phyloP scores from a whole-genome alignment of 1,140 invertebrate species.

The Drosophila saltans region DNA sequence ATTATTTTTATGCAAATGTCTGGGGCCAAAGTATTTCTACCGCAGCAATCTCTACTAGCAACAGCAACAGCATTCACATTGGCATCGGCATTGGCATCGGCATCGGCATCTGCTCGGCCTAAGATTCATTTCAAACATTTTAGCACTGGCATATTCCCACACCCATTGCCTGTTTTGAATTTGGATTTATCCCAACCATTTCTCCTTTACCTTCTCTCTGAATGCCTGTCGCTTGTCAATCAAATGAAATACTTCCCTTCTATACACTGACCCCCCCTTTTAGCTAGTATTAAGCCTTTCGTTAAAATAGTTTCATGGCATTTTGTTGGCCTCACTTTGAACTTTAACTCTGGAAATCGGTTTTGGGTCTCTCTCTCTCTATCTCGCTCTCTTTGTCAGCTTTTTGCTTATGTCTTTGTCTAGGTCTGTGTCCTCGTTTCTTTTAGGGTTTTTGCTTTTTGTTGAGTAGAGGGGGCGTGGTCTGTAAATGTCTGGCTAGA shows the following conservation, averaged over 20 bases:
- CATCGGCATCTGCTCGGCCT: conserved; percentile 23
- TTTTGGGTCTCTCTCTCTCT: neutral
- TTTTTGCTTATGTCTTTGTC: neutral
- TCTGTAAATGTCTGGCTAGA: neutral
- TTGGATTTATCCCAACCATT: conserved; percentile 32
- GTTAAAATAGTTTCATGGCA: conserved; percentile 55
- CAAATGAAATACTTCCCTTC: conserved; percentile 39
- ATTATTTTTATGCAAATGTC: conserved; percentile 65
- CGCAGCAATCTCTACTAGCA: conserved; percentile 24
- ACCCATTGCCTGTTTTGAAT: conserved; percentile 55
- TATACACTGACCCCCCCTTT: too few relatives aligned
- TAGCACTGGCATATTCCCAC: conserved; percentile 12
- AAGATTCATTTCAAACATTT: conserved; percentile 57
- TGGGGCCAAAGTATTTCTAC: conserved; percentile 55
- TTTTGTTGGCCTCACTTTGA: conserved; percentile 42
- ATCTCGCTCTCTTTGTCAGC: neutral
- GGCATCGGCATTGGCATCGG: conserved; percentile 2
- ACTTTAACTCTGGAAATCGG: conserved; percentile 34
- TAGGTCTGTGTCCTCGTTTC: neutral
- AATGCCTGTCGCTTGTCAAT: conserved; percentile 56
- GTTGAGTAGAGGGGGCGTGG: neutral
- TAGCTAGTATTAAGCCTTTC: conserved; percentile 41
- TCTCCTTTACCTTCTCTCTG: neutral
- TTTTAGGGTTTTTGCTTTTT: conserved; percentile 2
- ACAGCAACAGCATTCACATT: neutral